Evolutionary conservation across 2,888 invertebrate species (phyloP).

Genomic region (Thalpophila matura): DNA sequence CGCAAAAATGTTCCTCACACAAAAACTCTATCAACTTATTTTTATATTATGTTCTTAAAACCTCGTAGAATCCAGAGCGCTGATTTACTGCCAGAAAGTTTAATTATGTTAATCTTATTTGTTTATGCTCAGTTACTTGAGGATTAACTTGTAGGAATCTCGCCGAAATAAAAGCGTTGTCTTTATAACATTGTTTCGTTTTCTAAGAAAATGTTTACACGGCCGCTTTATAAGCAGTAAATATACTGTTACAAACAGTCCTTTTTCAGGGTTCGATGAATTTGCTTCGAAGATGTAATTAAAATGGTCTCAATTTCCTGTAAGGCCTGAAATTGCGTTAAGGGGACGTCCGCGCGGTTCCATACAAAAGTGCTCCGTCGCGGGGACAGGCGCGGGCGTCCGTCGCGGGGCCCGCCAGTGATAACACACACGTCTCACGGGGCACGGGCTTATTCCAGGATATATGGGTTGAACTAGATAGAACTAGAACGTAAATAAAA

Average conservation of each 20-base stretch:
- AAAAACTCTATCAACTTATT: constrained; percentile 22
- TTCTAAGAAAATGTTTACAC: constrained; percentile 53
- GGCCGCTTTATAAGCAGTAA: constrained; percentile 40
- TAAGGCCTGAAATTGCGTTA: too few species aligned
- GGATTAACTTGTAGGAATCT: constrained; percentile 58
- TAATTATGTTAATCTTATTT: constrained; percentile 69
- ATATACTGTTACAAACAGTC: constrained; percentile 27
- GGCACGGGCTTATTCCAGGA: too few species aligned
- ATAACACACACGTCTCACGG: too few species aligned
- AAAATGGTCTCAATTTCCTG: constrained; percentile 7
- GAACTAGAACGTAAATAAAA: too few species aligned
- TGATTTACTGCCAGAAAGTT: constrained; percentile 62
- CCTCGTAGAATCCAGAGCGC: constrained; percentile 38
- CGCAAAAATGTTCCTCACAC: constrained; percentile 23
- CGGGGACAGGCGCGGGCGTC: too few species aligned
- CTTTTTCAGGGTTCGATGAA: constrained; percentile 34
- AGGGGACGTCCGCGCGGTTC: too few species aligned
- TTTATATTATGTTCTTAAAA: constrained; percentile 38
- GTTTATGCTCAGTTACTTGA: constrained; percentile 57
- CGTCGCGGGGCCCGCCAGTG: too few species aligned
- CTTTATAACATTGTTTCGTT: constrained; percentile 49
- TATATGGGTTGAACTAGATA: too few species aligned
- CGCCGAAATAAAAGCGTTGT: constrained; percentile 53
- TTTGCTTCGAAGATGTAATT: constrained; percentile 30
- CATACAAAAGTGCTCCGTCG: too few species aligned